Base-by-base conservation (phyloP, 1,140 invertebrate genomes). In the Phthorimaea operculella region DNA sequence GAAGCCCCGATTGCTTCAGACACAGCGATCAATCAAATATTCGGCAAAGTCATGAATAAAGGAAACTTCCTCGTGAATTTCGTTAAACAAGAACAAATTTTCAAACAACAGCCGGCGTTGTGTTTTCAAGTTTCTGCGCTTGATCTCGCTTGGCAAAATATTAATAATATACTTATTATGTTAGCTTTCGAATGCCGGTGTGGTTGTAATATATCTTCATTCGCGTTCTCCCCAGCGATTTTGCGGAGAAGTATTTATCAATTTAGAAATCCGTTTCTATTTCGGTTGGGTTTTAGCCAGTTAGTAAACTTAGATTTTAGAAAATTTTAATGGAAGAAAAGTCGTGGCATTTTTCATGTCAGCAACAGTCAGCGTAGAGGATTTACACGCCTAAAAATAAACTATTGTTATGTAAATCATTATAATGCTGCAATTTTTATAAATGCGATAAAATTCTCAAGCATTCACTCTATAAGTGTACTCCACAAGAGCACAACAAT, bases 1-100 rank as follows among this genome's bases (percentile, higher is more conserved):
- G 69, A 57, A 54, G 57, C 55, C 56, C 64, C 60, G 68, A 72
- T 74, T 79, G 73, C 67, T 68, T 69, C 51, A 70, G 76, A 79
- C 76, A 59, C 51, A 56, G 68, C 70, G 67, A 79, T 79, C 76
- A 79, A 79, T 79, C 76, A 79, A 77, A 75, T 76, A 75, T 79
- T 74, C 68, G 72, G 72, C 66, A 53, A 70, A 73, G 72, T 77
- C 74, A 77, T 73, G 70, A 77, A 77, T 76, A 79, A 77, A 76
- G 57, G 61, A 69, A 62, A 48, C 63, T 66, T 33, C 28, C 33
- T 44, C 39, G 55, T 54, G 63, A 64, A 52, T 66, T 52, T 51
- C 45, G 57, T 58, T 51, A 62, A 58, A 60, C 56, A 59, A 56
- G 33, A 48, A n/a, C 36, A 33, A 56, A 51, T 56, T 56, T 51